Evolutionary conservation across 2,888 invertebrate genomes (phyloP).

Genomic region (Caenorhabditis becei): DNA sequence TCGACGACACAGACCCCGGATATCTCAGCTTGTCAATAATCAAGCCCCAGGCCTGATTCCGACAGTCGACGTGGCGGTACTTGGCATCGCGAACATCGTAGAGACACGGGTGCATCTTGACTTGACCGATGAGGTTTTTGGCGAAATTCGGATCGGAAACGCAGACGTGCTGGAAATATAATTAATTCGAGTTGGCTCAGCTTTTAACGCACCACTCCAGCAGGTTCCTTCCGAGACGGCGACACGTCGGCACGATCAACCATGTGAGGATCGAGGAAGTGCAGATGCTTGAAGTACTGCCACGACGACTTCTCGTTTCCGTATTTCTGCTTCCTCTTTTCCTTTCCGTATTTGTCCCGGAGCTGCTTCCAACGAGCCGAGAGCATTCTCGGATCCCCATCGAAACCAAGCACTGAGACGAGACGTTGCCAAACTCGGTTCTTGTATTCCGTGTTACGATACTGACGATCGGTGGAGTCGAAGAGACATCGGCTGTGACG

Average conservation of each 20-base stretch:
- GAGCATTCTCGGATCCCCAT: conserved; percentile 75
- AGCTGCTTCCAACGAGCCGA: conserved; percentile 78
- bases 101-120: conserved; percentile 70
- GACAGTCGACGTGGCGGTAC: conserved; percentile 73
- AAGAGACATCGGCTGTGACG: conserved; percentile 75
- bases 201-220: conserved; percentile 50
- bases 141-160: conserved; percentile 73
- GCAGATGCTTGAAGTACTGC: conserved; percentile 77
- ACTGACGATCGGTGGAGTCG: conserved; percentile 76
- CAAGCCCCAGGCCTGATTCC: conserved; percentile 72
- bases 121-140: conserved; percentile 64
- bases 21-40: conserved; percentile 72
- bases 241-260: conserved; percentile 72
- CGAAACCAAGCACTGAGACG: conserved; percentile 71
- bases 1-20: conserved; percentile 67
- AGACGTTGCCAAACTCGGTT: conserved; percentile 72
- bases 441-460: conserved; percentile 76
- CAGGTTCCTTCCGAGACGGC: conserved; percentile 68
- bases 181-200: background rate
- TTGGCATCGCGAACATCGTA: conserved; percentile 75
- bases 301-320: conserved; percentile 71
- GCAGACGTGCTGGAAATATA: conserved; percentile 59
- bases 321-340: conserved; percentile 76
- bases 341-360: conserved; percentile 78
- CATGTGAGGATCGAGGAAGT: conserved; percentile 80